These are phyloP conservation scores for Myoxocephalus aenaeus DNA, from an alignment of 2,797 vertebrate genomes.

Conservation along the genomic window DNA sequence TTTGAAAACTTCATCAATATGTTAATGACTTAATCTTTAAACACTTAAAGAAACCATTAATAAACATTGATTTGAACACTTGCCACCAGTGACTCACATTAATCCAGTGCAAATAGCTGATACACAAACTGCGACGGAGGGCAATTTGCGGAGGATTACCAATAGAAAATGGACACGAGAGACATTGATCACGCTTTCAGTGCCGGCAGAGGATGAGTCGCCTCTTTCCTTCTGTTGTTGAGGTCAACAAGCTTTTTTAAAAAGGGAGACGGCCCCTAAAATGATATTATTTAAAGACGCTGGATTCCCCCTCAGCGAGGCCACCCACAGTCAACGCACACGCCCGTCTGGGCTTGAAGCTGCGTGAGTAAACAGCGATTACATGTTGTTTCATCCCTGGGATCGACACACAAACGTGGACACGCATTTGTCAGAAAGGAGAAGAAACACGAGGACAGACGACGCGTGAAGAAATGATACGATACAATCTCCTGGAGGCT, in stretches of 20 bases:
- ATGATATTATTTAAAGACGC: slow-evolving; percentile 10
- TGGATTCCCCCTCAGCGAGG: neutral
- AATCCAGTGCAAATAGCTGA: slow-evolving; percentile 94
- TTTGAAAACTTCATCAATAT: slow-evolving; percentile 97
- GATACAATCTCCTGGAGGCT: neutral
- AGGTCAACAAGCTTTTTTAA: slow-evolving; percentile 36
- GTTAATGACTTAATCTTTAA: slow-evolving; percentile 98
- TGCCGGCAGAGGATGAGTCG: slow-evolving; percentile 28
- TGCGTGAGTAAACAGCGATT: neutral
- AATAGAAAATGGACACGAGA: slow-evolving; percentile 36
- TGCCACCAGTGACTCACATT: slow-evolving; percentile 88
- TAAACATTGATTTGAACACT: slow-evolving; percentile 93
- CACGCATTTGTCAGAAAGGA: neutral
- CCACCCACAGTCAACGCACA: slow-evolving; percentile 22
- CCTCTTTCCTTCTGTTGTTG: neutral
- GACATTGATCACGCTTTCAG: slow-evolving; percentile 58
- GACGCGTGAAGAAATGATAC: neutral
- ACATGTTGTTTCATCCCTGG: neutral
- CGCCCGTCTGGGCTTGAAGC: neutral
- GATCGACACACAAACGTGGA: neutral
- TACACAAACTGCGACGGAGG: slow-evolving; percentile 83
- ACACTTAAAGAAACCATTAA: slow-evolving; percentile 93
- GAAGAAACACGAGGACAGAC: neutral
- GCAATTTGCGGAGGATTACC: slow-evolving; percentile 68
- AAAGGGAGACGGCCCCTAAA: neutral